Conservation (phyloP, 2,113 vertebrate genomes). For the Pollachius pollachius region DNA sequence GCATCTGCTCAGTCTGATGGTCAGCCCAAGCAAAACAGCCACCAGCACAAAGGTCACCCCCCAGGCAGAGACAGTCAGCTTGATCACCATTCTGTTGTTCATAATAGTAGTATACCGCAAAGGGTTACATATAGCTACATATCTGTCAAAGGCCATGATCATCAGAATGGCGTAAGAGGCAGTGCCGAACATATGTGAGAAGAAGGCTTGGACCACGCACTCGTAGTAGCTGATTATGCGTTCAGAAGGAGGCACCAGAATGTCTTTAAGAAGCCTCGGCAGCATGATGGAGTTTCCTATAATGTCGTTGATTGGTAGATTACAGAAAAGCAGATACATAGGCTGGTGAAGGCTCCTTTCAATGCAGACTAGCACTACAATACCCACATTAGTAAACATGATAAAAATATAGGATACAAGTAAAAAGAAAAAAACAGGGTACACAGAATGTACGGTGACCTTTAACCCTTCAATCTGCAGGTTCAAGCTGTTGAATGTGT, state of each 20-base stretch:
- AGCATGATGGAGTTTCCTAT: slow-evolving; percentile 48
- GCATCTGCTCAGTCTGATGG: slow-evolving; percentile 52
- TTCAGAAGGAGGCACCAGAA: slow-evolving; percentile 14
- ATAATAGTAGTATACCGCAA: slow-evolving; percentile 47
- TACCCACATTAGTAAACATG: background rate
- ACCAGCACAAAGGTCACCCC: slow-evolving; percentile 41
- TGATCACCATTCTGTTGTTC: no score
- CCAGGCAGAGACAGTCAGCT: slow-evolving; percentile 49
- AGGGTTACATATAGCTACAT: slow-evolving; percentile 16
- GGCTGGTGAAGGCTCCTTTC: slow-evolving; percentile 54
- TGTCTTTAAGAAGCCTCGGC: slow-evolving; percentile 42
- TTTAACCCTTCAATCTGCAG: slow-evolving; percentile 13
- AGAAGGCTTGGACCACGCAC: slow-evolving; percentile 4
- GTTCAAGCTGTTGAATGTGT: slow-evolving; percentile 3
- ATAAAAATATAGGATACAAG: slow-evolving; percentile 8
- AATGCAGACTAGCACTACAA: slow-evolving; percentile 5
- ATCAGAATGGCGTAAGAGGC: slow-evolving; percentile 29
- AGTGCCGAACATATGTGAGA: slow-evolving; percentile 41
- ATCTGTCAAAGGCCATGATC: no score
- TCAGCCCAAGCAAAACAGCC: slow-evolving; percentile 51
- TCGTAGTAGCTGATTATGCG: no score
- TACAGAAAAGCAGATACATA: slow-evolving; percentile 63
- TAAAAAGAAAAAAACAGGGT: slow-evolving; percentile 14
- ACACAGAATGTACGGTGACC: background rate
- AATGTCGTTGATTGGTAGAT: slow-evolving; percentile 51